A percentile compares a stretch with the other conserved stretches of the same genome.
Conservation (phyloP, 1,140 invertebrate genomes). For the Drosophila teissieri region DNA sequence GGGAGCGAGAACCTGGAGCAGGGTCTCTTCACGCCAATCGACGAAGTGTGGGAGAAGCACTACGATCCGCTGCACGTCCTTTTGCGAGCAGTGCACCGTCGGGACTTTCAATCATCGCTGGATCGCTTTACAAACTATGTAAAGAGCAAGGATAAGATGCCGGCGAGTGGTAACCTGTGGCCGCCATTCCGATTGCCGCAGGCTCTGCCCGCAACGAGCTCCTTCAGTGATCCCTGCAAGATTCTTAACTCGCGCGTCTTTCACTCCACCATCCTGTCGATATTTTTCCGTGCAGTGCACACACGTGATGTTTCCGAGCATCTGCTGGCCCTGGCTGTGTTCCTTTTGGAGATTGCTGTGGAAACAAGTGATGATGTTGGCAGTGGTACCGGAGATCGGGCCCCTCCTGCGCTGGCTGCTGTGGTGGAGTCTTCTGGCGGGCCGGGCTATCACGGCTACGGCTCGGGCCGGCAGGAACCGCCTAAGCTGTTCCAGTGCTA, state of each 20-base stretch:
- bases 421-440: slow-evolving; percentile 68
- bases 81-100: slow-evolving; percentile 94
- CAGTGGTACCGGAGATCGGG: slow-evolving; percentile 8
- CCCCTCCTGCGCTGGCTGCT: slow-evolving; percentile 35
- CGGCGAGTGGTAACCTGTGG: slow-evolving; percentile 89
- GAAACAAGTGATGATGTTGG: slow-evolving; percentile 87
- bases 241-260: slow-evolving; percentile 92
- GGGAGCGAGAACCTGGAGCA: slow-evolving; percentile 93
- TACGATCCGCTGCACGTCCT: slow-evolving; percentile 98
- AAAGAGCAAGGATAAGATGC: slow-evolving; percentile 88
- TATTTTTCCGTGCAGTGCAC: slow-evolving; percentile 93
- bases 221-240: slow-evolving; percentile 90
- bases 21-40: slow-evolving; percentile 96
- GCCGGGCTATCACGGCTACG: slow-evolving; percentile 57
- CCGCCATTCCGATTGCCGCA: slow-evolving; percentile 91
- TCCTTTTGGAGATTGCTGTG: slow-evolving; percentile 93
- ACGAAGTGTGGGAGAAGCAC: slow-evolving; percentile 94
- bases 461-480: slow-evolving; percentile 76
- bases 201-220: slow-evolving; percentile 86
- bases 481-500: slow-evolving; percentile 90
- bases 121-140: slow-evolving; percentile 93
- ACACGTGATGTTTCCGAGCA: slow-evolving; percentile 92
- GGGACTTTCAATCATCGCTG: slow-evolving; percentile 97
- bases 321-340: slow-evolving; percentile 93
- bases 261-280: slow-evolving; percentile 93